These are phyloP conservation scores for Oryzias sinensis DNA, from an alignment of 2,797 vertebrate species.

Conservation along the genomic window DNA sequence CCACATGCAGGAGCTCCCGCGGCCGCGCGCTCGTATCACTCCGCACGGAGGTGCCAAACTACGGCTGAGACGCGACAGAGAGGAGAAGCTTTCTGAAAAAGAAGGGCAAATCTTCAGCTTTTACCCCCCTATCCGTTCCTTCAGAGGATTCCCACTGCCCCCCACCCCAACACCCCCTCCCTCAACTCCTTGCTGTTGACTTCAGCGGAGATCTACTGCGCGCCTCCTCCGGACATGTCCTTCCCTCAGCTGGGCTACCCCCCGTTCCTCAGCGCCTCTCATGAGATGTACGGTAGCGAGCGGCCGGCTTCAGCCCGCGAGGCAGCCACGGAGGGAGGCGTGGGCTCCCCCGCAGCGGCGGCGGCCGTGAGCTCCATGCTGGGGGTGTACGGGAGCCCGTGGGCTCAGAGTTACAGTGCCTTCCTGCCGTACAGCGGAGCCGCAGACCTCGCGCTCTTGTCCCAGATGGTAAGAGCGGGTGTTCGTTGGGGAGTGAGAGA, in stretches of 20 bases:
- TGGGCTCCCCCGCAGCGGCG: conserved; percentile 80
- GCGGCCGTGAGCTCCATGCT: conserved; percentile 91
- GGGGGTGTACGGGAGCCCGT: conserved; percentile 93
- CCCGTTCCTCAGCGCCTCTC: conserved; percentile 89
- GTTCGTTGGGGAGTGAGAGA: not conserved
- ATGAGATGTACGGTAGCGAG: conserved; percentile 87
- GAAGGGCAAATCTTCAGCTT: conserved; percentile 58
- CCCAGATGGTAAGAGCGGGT: conserved; percentile 88
- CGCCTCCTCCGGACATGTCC: conserved; percentile 84
- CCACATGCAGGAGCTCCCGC: conserved; percentile 92
- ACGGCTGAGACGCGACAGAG: conserved; percentile 80
- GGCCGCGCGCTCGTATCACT: conserved; percentile 87
- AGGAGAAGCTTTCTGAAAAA: not conserved
- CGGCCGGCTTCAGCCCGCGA: conserved; percentile 87
- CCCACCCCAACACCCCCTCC: conserved; percentile 19
- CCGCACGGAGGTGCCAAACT: conserved; percentile 88
- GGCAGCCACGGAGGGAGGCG: conserved; percentile 81
- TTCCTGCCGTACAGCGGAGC: conserved; percentile 92
- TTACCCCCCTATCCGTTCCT: conserved; percentile 50
- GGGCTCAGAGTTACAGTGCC: conserved; percentile 93
- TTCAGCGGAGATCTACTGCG: conserved; percentile 51
- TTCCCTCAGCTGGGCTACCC: conserved; percentile 96
- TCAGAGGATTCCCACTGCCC: conserved; percentile 58
- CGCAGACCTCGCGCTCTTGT: conserved; percentile 90
- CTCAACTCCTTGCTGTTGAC: conserved; percentile 36